Percentiles rank a stretch among this genome's conserved stretches.
Evolutionary conservation across 1,140 invertebrate genomes (phyloP).

Genomic region (Yoshiicerus persimilis): DNA sequence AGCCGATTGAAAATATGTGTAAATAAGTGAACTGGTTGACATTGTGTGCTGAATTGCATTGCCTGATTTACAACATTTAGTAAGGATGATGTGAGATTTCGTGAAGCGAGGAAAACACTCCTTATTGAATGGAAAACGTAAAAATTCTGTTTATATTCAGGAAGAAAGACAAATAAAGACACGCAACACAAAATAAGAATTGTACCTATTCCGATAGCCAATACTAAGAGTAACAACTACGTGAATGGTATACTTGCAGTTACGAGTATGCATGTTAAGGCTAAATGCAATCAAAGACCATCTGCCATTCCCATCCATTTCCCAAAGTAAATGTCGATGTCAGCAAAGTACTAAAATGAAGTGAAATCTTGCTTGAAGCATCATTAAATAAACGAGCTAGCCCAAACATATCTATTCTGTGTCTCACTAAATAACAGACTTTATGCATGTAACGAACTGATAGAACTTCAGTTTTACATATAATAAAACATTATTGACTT

Average conservation of each 20-base stretch:
- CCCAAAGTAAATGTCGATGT: not conserved
- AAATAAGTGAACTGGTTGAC: no score
- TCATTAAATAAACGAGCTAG: not conserved
- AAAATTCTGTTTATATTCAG: not conserved
- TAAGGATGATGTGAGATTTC: not conserved
- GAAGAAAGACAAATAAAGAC: not conserved
- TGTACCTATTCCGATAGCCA: not conserved
- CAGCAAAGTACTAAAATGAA: not conserved
- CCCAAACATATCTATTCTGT: not conserved
- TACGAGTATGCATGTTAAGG: no score
- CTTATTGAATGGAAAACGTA: not conserved
- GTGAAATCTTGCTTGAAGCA: not conserved
- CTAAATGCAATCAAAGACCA: not conserved
- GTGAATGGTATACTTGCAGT: not conserved
- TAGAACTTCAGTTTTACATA: not conserved
- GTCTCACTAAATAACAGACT: not conserved
- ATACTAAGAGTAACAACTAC: not conserved
- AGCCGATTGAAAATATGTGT: no score
- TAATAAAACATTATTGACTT: not conserved
- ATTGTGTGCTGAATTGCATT: no score
- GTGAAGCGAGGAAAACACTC: not conserved
- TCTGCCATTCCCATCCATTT: conserved; percentile 2
- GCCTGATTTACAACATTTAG: no score
- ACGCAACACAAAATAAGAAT: not conserved
- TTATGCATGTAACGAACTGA: not conserved